phyloP scores from a whole-genome alignment of 2,797 vertebrate genomes.

The Schizopygopsis malacanthus region DNA sequence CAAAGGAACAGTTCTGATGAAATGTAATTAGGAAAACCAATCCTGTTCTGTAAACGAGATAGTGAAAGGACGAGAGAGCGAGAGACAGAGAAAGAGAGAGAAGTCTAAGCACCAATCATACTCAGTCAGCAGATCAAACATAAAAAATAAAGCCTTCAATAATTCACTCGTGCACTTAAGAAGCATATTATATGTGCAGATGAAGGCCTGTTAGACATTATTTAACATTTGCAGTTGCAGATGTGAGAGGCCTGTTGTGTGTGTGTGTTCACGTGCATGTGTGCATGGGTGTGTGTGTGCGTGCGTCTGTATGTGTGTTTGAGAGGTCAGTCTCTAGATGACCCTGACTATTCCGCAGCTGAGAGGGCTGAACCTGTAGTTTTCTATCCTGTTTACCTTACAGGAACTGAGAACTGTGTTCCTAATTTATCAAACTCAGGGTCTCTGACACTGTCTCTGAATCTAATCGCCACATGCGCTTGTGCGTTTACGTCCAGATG shows the following conservation, averaged over 20 bases:
- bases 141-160: conserved; percentile 16
- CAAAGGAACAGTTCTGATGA: conserved; percentile 31
- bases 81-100: conserved; percentile 40
- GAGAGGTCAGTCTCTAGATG: conserved; percentile 3
- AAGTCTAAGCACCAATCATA: conserved; percentile 24
- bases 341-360: conserved; percentile 42
- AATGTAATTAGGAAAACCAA: conserved; percentile 46
- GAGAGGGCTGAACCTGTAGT: conserved; percentile 51
- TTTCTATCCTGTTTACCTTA: conserved; percentile 61
- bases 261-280: background rate
- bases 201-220: conserved; percentile 21
- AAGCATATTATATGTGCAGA: conserved; percentile 17
- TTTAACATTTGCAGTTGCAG: conserved; percentile 25
- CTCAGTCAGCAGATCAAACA: background rate
- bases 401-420: conserved; percentile 58
- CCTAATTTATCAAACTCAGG: conserved; percentile 56
- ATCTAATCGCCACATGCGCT: conserved; percentile 22
- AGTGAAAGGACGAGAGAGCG: conserved; percentile 25
- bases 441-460: conserved; percentile 33
- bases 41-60: conserved; percentile 7
- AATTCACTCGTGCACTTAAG: conserved; percentile 22
- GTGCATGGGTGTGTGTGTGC: too few relatives aligned
- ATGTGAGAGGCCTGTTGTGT: conserved; percentile 31
- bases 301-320: too few relatives aligned
- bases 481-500: conserved; percentile 16